A percentile compares a stretch with the other conserved stretches of the same genome.
These are phyloP conservation scores for Romanogobio albipinnatus DNA, from an alignment of 2,113 vertebrate species.

Conservation along the genomic window DNA sequence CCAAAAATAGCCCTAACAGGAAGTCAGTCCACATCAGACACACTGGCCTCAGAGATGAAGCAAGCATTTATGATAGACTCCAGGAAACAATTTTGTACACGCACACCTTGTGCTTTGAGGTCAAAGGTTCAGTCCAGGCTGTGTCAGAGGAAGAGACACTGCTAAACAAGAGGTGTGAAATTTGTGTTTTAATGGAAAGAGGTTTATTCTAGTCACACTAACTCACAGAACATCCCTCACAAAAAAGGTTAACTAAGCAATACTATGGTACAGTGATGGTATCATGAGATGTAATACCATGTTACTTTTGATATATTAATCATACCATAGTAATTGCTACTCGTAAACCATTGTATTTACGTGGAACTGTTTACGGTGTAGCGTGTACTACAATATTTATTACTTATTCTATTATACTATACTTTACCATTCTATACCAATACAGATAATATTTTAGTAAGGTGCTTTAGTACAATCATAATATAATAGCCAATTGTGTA, in stretches of 20 bases:
- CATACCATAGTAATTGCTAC: no score
- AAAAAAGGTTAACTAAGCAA: background rate
- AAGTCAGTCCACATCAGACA: constrained; percentile 44
- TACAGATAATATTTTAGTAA: no score
- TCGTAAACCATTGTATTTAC: no score
- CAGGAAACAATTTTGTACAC: constrained; percentile 32
- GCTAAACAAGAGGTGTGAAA: background rate
- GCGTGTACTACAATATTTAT: no score
- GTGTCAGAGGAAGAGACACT: background rate
- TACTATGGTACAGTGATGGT: no score
- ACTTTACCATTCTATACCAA: no score
- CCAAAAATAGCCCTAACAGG: constrained; percentile 57
- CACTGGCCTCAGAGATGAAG: constrained; percentile 1
- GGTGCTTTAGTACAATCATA: no score
- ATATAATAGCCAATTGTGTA: no score
- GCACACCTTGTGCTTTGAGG: constrained; percentile 19
- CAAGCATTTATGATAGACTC: constrained; percentile 36
- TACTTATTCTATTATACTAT: no score
- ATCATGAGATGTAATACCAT: background rate
- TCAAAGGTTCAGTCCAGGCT: constrained; percentile 21
- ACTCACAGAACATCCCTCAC: background rate
- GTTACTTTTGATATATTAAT: background rate
- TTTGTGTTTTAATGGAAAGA: constrained; percentile 2
- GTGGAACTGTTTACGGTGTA: no score
- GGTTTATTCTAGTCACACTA: background rate